Conservation (phyloP, 37 sponge, comb jelly and placozoan genomes). For the Diacarnus erythraeanus region DNA sequence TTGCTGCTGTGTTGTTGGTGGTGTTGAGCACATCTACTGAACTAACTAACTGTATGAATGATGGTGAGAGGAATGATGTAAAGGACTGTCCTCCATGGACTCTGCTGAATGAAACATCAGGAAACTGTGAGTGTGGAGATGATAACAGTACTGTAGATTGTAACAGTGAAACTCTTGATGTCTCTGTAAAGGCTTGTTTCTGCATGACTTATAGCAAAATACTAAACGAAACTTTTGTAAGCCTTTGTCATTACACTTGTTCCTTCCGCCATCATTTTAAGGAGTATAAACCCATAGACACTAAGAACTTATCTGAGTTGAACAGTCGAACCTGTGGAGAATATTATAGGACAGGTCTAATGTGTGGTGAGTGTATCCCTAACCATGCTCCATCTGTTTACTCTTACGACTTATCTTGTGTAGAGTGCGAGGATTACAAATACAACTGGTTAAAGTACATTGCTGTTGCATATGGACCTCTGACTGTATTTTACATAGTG, state of each 20-base stretch:
- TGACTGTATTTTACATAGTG: slow-evolving; percentile 38
- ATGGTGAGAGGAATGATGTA: neutral
- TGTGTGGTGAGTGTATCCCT: slow-evolving; percentile 41
- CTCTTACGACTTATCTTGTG: slow-evolving; percentile 24
- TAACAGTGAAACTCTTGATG: neutral
- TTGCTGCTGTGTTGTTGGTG: too few relatives aligned
- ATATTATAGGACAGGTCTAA: slow-evolving; percentile 2
- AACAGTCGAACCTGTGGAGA: neutral
- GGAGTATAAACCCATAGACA: neutral
- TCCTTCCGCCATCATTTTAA: neutral
- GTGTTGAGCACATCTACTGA: neutral
- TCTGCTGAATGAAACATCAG: neutral
- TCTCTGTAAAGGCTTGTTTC: neutral
- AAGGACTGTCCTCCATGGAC: slow-evolving; percentile 3
- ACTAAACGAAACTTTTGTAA: neutral
- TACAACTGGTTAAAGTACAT: slow-evolving; percentile 17
- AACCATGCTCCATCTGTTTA: slow-evolving; percentile 33
- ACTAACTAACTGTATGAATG: neutral
- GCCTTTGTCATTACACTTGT: neutral
- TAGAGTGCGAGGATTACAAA: neutral
- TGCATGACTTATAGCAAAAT: neutral
- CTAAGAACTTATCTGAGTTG: neutral
- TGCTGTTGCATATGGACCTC: neutral
- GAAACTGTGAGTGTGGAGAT: neutral
- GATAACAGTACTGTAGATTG: neutral